Evolutionary conservation across 2,113 vertebrate species (phyloP), one percentile per base, ranked within the genome.

Genomic region (Myodes glareolus): DNA sequence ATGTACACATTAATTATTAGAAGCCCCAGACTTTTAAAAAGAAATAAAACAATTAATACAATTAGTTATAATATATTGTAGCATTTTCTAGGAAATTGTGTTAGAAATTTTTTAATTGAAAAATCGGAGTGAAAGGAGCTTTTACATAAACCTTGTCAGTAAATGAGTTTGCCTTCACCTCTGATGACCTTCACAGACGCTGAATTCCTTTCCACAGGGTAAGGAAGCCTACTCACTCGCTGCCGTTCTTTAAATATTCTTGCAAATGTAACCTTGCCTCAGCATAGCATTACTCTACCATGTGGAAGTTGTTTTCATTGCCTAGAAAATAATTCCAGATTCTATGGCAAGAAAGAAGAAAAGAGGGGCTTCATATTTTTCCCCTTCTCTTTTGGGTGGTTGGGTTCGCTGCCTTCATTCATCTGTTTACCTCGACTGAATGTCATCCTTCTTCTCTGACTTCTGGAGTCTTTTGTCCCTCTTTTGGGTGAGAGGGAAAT

Each of bases 11-110:
- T 75, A 75, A 36, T 85, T 89, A 7, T 65, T 72, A 91, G 58
- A 85, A 88, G 63, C 67, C 42, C 82, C 65, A 90, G 84, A 61
- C 42, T 47, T 84, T 91, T 94, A 82, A 84, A 82, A 61, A 82
- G 27, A 14, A 50, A 63, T 45, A 86, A 77, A 14, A 4, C 29
- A 52, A 17, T 76, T 39, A 47, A 39, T 61, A 70, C 92, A 86
- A 85, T 61, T 77, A 89, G 68, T 85, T 36, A 58, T 21, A 85
- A 65, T 65, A 16, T 80, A 73, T 39, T 63, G 12, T 31, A 77
- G 27, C 27, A 77, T 45, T 92, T 36, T 47, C n/a, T 36, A 39
- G 90, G 77, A 72, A 73, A 90, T 33, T 27, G 29, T 68, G 27
- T 52, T 52, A 33, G 47, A 50, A 68, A 14, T 31, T 65, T 55